Base-by-base conservation (phyloP, 2,113 vertebrate species). In the Paralichthys olivaceus region DNA sequence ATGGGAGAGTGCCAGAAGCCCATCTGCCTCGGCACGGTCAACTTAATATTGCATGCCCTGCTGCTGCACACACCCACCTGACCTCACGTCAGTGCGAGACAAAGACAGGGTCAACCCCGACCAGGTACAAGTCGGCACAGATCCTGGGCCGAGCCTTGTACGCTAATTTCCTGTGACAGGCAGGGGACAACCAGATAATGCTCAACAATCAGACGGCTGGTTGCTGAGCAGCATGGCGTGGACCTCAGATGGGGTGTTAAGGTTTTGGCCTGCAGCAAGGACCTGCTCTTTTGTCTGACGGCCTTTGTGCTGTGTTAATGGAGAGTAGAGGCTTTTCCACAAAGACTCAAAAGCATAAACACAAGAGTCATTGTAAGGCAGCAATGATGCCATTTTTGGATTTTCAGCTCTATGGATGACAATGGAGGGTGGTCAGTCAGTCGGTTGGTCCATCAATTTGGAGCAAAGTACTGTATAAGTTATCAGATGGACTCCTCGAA, bases 131-230 rank as follows among this genome's bases (percentile, higher is more conserved):
- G 85, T 89, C 89, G 90, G 84, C 17, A 66, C 70, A 79, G 85
- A 83, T 83, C 81, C 76, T n/a, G 43, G 73, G 74, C 80, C 54
- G 55, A 63, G 77, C 70, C 77, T 70, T 28, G 54, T 43, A 67
- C 74, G 12, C 82, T 93, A 93, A 94, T 88, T 60, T 72, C 71
- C 63, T 57, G 62, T 92, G 94, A 94, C 93, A 94, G 69, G 81
- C 90, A 71, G 62, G 56, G 85, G 90, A 93, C 90, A 90, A 73
- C 74, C 79, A 59, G 63, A 83, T 87, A 89, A 91, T 86, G 75
- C 65, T 54, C n/a, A 34, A 81, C 67, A 77, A 83, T 88, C 54
- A 65, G 56, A 58, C 59, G 69, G 77, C 70, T 72, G 72, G 74
- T 84, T 79, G 80, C 72, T 75, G 58, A 76, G 63, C 81, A 60